These are phyloP conservation scores for Neotoma lepida DNA, from an alignment of 2,113 vertebrate genomes.

Conservation along the genomic window DNA sequence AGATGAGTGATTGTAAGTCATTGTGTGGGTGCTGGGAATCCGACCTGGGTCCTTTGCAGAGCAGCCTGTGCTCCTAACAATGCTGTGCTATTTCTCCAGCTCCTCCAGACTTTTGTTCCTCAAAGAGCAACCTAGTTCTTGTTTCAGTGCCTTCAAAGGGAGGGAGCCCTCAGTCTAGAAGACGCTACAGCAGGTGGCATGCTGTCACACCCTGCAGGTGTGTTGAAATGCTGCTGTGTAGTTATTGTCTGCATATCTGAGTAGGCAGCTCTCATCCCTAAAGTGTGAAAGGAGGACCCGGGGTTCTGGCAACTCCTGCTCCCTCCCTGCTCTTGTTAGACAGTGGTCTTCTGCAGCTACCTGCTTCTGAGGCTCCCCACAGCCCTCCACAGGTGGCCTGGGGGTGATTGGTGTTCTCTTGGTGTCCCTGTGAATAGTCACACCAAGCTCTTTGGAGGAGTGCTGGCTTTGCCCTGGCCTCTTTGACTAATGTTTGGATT, in stretches of 20 bases:
- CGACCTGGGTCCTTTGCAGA: not conserved
- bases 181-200: too few relatives aligned
- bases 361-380: not conserved
- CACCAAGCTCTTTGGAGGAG: not conserved
- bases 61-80: not conserved
- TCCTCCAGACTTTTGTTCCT: not conserved
- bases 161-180: not conserved
- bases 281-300: not conserved
- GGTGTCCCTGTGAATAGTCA: not conserved
- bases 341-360: not conserved
- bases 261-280: not conserved
- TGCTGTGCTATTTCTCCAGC: not conserved
- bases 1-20: not conserved
- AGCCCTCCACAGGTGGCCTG: not conserved
- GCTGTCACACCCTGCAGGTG: rapidly evolving
- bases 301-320: not conserved
- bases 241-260: not conserved
- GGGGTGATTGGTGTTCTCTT: not conserved
- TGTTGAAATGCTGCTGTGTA: not conserved
- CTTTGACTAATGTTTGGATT: not conserved
- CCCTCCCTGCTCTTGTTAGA: not conserved
- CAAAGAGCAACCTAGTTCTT: not conserved
- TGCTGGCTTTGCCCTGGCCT: not conserved
- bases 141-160: not conserved
- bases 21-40: not conserved